A percentile compares a stretch with the other conserved stretches of the same genome.
These are phyloP conservation scores for Psettodes erumei DNA, from an alignment of 2,113 vertebrate species.

Conservation along the genomic window DNA sequence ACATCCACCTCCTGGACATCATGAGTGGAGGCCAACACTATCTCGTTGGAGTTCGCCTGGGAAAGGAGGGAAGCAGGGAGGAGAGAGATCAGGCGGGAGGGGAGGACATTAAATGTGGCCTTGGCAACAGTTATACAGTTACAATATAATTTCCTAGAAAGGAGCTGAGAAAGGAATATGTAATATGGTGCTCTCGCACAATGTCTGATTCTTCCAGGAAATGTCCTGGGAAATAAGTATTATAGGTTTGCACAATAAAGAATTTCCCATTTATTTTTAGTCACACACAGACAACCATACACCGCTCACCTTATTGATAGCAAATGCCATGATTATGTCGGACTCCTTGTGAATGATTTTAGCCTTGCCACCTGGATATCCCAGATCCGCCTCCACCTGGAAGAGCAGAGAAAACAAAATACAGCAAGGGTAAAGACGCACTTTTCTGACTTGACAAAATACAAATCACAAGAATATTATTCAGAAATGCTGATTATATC, in stretches of 20 bases:
- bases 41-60: constrained; percentile 93
- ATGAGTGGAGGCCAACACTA: constrained; percentile 97
- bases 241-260: not conserved
- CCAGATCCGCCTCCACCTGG: constrained; percentile 97
- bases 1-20: constrained; percentile 98
- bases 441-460: not conserved
- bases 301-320: constrained; percentile 92
- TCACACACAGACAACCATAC: not conserved
- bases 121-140: not conserved
- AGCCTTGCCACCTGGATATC: constrained; percentile 96
- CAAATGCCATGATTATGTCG: constrained; percentile 98
- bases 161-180: not conserved
- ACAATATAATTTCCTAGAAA: constrained; percentile 9
- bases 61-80: constrained; percentile 35
- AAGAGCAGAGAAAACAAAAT: constrained; percentile 53
- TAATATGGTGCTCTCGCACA: not conserved
- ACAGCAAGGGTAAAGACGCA: not conserved
- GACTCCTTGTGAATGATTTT: constrained; percentile 99
- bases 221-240: not conserved
- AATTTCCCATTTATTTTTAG: not conserved
- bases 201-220: not conserved
- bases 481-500: not conserved
- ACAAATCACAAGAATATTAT: not conserved
- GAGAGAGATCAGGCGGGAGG: constrained; percentile 3
- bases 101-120: not conserved